Percentiles rank a stretch among this genome's conserved stretches.
These are phyloP conservation scores for Babyrousa celebensis DNA, from an alignment of 2,797 vertebrate genomes.

Conservation along the genomic window DNA sequence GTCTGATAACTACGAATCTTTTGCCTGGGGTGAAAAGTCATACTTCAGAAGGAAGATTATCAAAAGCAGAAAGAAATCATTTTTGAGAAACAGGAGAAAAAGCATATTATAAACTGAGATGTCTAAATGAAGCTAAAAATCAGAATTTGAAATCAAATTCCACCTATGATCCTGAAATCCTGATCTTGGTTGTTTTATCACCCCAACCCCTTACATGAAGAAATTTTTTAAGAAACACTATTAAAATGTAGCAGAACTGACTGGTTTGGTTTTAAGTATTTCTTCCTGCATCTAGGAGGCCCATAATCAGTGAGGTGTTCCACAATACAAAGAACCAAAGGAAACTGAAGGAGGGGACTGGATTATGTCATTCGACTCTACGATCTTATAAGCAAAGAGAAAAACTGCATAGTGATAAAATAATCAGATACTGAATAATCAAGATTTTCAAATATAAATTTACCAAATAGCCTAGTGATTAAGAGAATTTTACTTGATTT, in stretches of 20 bases:
- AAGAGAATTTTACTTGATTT: conserved; percentile 57
- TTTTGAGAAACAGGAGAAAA: conserved; percentile 35
- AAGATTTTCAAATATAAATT: conserved; percentile 60
- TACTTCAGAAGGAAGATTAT: conserved; percentile 67
- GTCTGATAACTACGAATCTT: conserved; percentile 31
- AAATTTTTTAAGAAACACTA: conserved; percentile 52
- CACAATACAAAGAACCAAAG: conserved; percentile 72
- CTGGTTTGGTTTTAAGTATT: conserved; percentile 68
- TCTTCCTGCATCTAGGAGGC: conserved; percentile 42
- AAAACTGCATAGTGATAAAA: conserved; percentile 63
- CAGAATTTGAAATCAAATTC: conserved; percentile 49
- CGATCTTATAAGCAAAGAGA: conserved; percentile 50
- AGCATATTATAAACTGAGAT: neutral
- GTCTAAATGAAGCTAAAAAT: conserved; percentile 38
- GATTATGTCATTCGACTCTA: conserved; percentile 60
- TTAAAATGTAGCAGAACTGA: conserved; percentile 57
- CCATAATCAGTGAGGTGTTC: conserved; percentile 52
- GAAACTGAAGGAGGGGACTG: neutral
- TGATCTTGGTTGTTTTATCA: neutral
- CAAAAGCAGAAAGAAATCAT: conserved; percentile 65
- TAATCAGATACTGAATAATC: conserved; percentile 47
- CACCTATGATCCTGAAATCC: conserved; percentile 11
- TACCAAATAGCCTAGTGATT: conserved; percentile 52
- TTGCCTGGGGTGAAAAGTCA: conserved; percentile 39
- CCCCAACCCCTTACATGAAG: neutral